phyloP scores from a whole-genome alignment of 2,797 vertebrate genomes.

The Ateles fusciceps region DNA sequence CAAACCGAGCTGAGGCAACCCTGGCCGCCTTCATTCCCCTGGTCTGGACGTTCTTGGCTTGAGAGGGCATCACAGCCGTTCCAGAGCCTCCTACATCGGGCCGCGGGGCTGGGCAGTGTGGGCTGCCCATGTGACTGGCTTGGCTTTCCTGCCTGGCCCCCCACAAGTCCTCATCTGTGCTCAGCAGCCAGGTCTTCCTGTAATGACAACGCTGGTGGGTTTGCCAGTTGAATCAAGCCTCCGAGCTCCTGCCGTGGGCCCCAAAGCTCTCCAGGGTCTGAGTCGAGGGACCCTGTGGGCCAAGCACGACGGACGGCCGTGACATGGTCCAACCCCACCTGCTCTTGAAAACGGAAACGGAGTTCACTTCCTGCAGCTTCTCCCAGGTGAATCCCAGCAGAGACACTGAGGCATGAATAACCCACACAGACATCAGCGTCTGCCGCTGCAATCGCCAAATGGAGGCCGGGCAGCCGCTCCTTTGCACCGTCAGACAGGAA shows the following conservation, averaged over 20 bases:
- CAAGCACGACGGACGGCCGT: not conserved
- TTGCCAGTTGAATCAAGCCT: not conserved
- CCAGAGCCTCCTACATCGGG: not conserved
- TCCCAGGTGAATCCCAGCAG: not conserved
- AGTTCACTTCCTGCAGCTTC: not conserved
- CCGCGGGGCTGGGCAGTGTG: rapidly evolving
- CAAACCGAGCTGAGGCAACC: not conserved
- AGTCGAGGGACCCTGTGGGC: not conserved
- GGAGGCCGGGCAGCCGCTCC: not conserved
- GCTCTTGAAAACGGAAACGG: not conserved
- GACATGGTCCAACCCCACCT: not conserved
- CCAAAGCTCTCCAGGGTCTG: not conserved
- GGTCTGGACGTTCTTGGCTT: not conserved
- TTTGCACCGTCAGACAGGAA: not conserved
- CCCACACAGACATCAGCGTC: rapidly evolving
- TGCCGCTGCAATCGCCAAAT: no score
- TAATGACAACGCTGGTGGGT: not conserved
- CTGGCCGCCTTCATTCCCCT: not conserved
- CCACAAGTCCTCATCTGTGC: rapidly evolving
- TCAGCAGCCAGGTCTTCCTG: rapidly evolving
- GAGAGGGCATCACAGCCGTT: rapidly evolving
- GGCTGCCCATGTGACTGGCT: not conserved
- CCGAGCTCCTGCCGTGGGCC: no score
- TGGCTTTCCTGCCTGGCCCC: rapidly evolving
- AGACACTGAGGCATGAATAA: rapidly evolving